phyloP scores from a whole-genome alignment of 2,113 vertebrate genomes.

The Anarrhichthys ocellatus region DNA sequence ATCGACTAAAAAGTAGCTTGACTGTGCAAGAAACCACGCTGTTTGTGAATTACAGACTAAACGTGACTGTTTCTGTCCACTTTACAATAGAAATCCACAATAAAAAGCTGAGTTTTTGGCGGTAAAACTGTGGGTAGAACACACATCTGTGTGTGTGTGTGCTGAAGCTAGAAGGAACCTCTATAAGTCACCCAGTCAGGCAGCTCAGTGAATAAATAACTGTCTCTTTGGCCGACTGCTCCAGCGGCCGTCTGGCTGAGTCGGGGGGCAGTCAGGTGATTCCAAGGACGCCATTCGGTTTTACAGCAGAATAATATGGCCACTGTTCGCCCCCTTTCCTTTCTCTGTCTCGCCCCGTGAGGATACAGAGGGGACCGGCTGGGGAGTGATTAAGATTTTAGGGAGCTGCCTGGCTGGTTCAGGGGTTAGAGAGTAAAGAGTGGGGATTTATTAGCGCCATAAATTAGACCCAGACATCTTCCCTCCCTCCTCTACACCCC shows the following conservation, averaged over 20 bases:
- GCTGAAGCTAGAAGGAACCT: slow-evolving; percentile 27
- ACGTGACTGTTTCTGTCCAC: not conserved
- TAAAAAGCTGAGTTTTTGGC: slow-evolving; percentile 3
- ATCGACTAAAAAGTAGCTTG: not conserved
- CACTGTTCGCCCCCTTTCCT: slow-evolving; percentile 67
- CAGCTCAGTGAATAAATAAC: slow-evolving; percentile 46
- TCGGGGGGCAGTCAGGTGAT: slow-evolving; percentile 62
- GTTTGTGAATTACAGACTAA: not conserved
- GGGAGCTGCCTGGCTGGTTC: slow-evolving; percentile 77
- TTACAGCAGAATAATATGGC: slow-evolving; percentile 75
- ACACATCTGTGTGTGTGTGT: not conserved
- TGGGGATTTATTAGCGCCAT: slow-evolving; percentile 82
- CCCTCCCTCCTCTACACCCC: slow-evolving; percentile 19
- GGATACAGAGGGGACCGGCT: slow-evolving; percentile 57
- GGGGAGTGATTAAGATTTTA: slow-evolving; percentile 83
- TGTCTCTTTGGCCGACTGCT: slow-evolving; percentile 51
- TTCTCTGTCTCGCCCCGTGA: slow-evolving; percentile 51
- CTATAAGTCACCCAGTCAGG: slow-evolving; percentile 47
- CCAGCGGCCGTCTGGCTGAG: slow-evolving; percentile 52
- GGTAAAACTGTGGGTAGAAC: not conserved
- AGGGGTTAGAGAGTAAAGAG: slow-evolving; percentile 84
- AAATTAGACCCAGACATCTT: slow-evolving; percentile 79
- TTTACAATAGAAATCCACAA: not conserved
- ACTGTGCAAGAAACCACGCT: not conserved
- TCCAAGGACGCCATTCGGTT: slow-evolving; percentile 76